Base-by-base conservation (phyloP, 2,888 invertebrate genomes). In the Eremobia ochroleuca region DNA sequence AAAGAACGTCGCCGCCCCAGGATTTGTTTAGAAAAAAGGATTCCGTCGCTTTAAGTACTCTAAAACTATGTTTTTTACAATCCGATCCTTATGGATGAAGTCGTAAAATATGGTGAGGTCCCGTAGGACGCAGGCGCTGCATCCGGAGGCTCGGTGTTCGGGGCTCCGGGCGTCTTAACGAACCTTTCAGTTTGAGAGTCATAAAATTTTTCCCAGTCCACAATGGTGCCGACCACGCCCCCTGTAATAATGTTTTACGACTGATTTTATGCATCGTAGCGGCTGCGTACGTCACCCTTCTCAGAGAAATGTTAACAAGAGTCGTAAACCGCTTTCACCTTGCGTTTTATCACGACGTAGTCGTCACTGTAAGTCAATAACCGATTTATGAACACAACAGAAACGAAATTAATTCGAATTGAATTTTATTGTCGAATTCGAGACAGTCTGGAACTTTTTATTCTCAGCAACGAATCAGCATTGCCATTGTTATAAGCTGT, bases 21-120 rank as follows among this genome's bases (percentile, higher is more conserved):
- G 89, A 90, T 85, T 83, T 90, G 91, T 93, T 92, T 92, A 91
- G 87, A 89, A 92, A 91, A 91, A 94, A 94, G 91, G 91, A 94
- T 93, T 93, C 90, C 90, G 91, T 88, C 89, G 90, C 91, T 91
- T 93, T 94, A 93, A 94, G 92, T 92, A 91, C 92, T 89, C 89
- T 92, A 91, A 89, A 90, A 89, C 86, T 91, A 88, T 88, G 43
- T 91, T 91, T 94, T 93, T 94, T 92, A 92, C 89, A 89, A 86
- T 89, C 88, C 88, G 88, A 91, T 92, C 92, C 92, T 92, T 89
- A 87, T 93, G 93, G 93, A 94, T 94, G 91, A 89, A 94, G 94
- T 96, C 96, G 94, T 96, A 95, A 96, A 96, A 92, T 89, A 84
- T 86, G 75, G 71, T 93, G 91, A 93, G 91, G 92, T 90, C 90